Percentiles rank a stretch among this genome's conserved stretches.
phyloP scores from a whole-genome alignment of 2,797 vertebrate genomes.

The Clarias laeviceps region DNA sequence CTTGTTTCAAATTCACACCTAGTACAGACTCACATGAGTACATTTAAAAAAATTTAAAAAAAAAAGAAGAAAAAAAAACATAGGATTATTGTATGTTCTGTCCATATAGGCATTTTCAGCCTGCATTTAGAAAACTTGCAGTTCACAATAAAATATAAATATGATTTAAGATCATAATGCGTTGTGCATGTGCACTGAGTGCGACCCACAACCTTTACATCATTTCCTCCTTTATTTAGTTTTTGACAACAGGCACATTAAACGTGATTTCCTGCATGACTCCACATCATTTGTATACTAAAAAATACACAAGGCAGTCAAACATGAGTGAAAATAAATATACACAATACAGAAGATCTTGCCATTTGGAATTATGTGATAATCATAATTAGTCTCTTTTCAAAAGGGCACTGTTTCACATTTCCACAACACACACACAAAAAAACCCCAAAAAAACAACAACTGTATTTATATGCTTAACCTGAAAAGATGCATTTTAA shows the following conservation, averaged over 20 bases:
- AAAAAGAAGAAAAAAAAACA: no score
- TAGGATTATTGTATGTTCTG: not conserved
- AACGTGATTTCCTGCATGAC: not conserved
- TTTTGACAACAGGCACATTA: not conserved
- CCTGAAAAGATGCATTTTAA: not conserved
- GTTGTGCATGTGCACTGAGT: not conserved
- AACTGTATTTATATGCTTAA: not conserved
- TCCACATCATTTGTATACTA: not conserved
- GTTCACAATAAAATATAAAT: not conserved
- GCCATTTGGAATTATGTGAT: not conserved
- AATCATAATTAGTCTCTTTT: not conserved
- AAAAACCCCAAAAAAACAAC: not conserved
- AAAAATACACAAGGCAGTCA: not conserved
- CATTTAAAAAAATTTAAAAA: no score
- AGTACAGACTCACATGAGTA: not conserved
- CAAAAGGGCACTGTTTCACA: not conserved
- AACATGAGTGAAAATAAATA: not conserved
- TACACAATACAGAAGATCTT: not conserved
- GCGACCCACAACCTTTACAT: not conserved
- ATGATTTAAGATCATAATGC: not conserved
- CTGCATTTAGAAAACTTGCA: not conserved
- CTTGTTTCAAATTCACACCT: conserved; percentile 58
- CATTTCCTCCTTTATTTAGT: not conserved
- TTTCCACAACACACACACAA: not conserved
- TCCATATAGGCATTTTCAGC: not conserved